These are phyloP conservation scores for Tetramorium simillimum DNA, from an alignment of 1,140 invertebrate genomes.

Conservation along the genomic window DNA sequence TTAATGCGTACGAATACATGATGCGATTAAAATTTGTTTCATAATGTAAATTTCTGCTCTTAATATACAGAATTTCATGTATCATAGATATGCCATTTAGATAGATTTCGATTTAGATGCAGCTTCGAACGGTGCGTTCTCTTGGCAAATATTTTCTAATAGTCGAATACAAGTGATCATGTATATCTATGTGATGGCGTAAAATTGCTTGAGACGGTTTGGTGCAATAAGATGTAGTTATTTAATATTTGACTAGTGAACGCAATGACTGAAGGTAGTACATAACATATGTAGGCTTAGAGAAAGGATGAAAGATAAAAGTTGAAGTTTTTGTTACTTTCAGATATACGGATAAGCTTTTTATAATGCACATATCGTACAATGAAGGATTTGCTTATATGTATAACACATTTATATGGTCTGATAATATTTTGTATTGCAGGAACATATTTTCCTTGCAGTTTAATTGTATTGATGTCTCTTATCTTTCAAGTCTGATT, in stretches of 20 bases:
- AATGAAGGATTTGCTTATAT: conserved; percentile 40
- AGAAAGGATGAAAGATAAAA: background rate
- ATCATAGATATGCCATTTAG: conserved; percentile 34
- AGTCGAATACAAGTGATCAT: background rate
- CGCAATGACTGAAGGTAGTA: conserved; percentile 1
- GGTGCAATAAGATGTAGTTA: conserved; percentile 28
- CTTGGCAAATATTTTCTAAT: conserved; percentile 30
- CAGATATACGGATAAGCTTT: conserved; percentile 27
- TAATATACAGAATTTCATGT: conserved; percentile 32
- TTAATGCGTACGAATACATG: conserved; percentile 43
- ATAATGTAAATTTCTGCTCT: conserved; percentile 42
- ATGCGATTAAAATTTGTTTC: conserved; percentile 23
- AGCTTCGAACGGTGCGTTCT: conserved; percentile 7
- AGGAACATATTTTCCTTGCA: background rate
- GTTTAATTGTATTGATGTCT: conserved; percentile 20
- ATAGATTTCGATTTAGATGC: conserved; percentile 39
- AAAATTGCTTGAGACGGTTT: background rate
- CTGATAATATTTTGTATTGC: conserved; percentile 36
- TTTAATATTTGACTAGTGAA: conserved; percentile 43
- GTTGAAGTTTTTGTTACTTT: conserved; percentile 41
- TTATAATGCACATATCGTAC: conserved; percentile 54
- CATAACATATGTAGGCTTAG: background rate
- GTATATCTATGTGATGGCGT: background rate
- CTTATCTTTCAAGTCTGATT: conserved; percentile 33
- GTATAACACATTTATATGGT: conserved; percentile 19